Percentiles rank a stretch among this genome's conserved stretches.
Evolutionary conservation across 2,113 vertebrate species (phyloP).

Genomic region (Ovibos moschatus): DNA sequence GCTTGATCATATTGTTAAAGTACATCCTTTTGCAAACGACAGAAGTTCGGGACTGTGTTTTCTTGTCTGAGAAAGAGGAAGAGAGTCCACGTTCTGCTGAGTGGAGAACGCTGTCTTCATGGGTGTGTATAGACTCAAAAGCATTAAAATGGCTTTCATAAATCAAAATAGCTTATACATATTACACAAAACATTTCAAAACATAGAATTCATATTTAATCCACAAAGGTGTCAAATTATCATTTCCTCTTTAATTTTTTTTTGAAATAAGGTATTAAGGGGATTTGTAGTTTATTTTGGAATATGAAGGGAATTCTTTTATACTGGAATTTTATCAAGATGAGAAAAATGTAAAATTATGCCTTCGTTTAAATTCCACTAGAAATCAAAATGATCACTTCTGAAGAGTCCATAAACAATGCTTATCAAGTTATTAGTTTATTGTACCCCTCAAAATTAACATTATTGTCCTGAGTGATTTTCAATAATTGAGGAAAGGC

Average conservation of each 20-base stretch:
- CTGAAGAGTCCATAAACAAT: conserved; percentile 7
- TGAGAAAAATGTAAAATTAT: conserved; percentile 37
- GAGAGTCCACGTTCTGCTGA: not conserved
- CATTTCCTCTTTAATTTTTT: not conserved
- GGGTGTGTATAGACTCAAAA: not conserved
- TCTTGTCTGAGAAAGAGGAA: not conserved
- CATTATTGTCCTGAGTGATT: not conserved
- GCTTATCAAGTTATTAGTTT: conserved; percentile 28
- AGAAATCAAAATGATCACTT: not conserved
- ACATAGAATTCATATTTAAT: not conserved
- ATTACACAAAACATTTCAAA: not conserved
- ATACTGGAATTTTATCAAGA: conserved; percentile 46
- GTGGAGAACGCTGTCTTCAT: not conserved
- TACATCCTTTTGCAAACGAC: not conserved
- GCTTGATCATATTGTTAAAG: not conserved
- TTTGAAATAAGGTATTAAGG: not conserved
- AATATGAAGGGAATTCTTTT: conserved; percentile 23
- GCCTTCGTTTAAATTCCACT: conserved; percentile 16
- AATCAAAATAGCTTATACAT: conserved; percentile 11
- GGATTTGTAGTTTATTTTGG: conserved; percentile 5
- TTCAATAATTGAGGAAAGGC: conserved; percentile 2
- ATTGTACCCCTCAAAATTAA: not conserved
- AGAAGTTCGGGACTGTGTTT: not conserved
- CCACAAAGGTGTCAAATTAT: not conserved
- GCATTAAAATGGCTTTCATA: not conserved